Conservation (phyloP, 2,888 invertebrate genomes). For the Pyrrhia umbra region DNA sequence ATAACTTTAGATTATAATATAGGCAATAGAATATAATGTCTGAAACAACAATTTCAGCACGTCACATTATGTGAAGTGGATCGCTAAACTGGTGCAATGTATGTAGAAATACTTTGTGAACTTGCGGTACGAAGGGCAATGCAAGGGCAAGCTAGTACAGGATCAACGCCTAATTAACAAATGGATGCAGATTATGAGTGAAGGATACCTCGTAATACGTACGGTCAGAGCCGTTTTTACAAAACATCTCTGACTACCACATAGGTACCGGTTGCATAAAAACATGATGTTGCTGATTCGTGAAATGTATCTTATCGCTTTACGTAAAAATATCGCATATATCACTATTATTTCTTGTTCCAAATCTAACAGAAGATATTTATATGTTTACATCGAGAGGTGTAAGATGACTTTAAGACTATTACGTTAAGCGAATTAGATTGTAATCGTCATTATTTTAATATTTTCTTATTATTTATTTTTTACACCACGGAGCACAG, state of each 20-base stretch:
- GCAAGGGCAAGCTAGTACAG: neutral
- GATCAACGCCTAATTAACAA: neutral
- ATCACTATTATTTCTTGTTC: neutral
- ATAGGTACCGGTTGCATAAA: no score
- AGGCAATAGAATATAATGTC: no score
- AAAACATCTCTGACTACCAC: conserved; percentile 1
- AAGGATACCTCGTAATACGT: neutral
- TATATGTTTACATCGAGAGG: no score
- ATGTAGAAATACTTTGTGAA: neutral
- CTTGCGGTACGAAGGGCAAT: neutral
- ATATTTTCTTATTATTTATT: no score
- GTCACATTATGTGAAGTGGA: neutral
- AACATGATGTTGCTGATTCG: neutral
- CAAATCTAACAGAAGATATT: no score
- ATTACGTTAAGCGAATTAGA: no score
- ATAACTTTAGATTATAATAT: no score
- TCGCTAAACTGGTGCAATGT: neutral
- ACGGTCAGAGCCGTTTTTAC: neutral
- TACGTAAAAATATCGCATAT: neutral
- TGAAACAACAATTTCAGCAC: neutral
- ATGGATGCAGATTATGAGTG: neutral
- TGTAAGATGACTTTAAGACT: no score
- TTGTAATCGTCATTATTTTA: no score
- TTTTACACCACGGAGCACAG: no score
- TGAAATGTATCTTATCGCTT: neutral